Conservation (phyloP, 1,140 invertebrate genomes). For the Babylonia areolata region DNA sequence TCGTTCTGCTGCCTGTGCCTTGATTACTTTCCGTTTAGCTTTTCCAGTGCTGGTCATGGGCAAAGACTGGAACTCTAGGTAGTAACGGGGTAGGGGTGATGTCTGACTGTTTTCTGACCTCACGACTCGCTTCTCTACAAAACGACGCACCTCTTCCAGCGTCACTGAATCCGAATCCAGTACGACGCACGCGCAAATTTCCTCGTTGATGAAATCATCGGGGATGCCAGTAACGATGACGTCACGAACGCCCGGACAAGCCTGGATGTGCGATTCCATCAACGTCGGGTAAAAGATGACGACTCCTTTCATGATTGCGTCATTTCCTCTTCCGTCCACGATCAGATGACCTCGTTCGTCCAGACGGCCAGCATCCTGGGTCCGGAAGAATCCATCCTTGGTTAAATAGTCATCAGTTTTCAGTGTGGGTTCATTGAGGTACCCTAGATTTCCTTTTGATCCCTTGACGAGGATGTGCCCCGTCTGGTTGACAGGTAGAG, state of each 20-base stretch:
- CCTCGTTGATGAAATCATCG: neutral
- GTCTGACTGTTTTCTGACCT: neutral
- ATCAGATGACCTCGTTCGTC: too few relatives aligned
- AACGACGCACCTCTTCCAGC: neutral
- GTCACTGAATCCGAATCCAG: neutral
- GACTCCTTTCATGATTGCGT: too few relatives aligned
- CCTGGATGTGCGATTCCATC: neutral
- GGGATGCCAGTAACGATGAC: slow-evolving; percentile 5
- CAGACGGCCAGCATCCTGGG: too few relatives aligned
- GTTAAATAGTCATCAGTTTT: too few relatives aligned
- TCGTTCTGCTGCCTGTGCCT: neutral
- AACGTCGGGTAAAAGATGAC: neutral
- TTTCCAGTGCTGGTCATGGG: neutral
- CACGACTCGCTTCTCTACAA: neutral
- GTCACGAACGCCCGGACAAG: neutral
- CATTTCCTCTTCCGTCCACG: too few relatives aligned
- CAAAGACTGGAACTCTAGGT: too few relatives aligned
- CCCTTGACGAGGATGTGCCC: too few relatives aligned
- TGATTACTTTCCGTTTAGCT: neutral
- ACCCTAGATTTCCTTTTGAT: neutral
- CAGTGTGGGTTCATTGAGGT: neutral
- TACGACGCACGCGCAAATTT: slow-evolving; percentile 8
- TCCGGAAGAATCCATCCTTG: too few relatives aligned
- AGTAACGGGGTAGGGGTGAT: neutral
- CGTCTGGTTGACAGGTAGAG: too few relatives aligned